phyloP scores from a whole-genome alignment of 2,888 invertebrate species.

The Tetranychus piercei region DNA sequence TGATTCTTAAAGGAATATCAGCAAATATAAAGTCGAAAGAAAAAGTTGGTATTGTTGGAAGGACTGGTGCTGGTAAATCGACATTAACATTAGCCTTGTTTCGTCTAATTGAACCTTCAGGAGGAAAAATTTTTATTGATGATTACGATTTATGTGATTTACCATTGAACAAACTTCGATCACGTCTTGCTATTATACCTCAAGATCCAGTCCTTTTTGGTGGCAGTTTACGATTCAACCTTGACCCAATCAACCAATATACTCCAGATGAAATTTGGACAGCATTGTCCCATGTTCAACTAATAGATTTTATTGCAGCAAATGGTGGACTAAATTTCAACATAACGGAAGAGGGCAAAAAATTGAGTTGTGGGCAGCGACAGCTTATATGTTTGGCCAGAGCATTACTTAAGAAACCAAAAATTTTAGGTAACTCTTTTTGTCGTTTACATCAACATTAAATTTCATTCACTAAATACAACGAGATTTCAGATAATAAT shows the following conservation, averaged over 20 bases:
- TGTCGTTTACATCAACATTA: too few relatives aligned
- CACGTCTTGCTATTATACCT: conserved; percentile 33
- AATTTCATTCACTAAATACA: too few relatives aligned
- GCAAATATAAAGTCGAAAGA: conserved; percentile 14
- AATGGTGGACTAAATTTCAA: conserved; percentile 31
- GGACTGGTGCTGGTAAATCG: conserved; percentile 35
- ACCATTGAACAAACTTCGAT: conserved; percentile 33
- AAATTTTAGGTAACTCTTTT: conserved; percentile 29
- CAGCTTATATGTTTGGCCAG: conserved; percentile 37
- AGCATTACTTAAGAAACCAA: conserved; percentile 35
- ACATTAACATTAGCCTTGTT: conserved; percentile 38
- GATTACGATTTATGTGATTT: conserved; percentile 24
- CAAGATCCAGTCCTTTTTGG: conserved; percentile 90
- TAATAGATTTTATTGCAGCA: conserved; percentile 34
- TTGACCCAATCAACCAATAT: conserved; percentile 59
- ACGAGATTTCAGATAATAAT: too few relatives aligned
- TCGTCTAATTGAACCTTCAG: conserved; percentile 15
- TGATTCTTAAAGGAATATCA: conserved; percentile 13
- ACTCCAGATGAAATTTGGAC: conserved; percentile 39
- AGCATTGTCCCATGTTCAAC: conserved; percentile 39
- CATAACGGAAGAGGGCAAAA: conserved; percentile 37
- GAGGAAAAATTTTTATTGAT: conserved; percentile 18
- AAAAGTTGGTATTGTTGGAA: conserved; percentile 23
- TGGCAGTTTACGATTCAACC: conserved; percentile 68
- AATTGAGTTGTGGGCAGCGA: conserved; percentile 34